Evolutionary conservation across 2,113 vertebrate species (phyloP).

Genomic region (Elaphurus davidianus): DNA sequence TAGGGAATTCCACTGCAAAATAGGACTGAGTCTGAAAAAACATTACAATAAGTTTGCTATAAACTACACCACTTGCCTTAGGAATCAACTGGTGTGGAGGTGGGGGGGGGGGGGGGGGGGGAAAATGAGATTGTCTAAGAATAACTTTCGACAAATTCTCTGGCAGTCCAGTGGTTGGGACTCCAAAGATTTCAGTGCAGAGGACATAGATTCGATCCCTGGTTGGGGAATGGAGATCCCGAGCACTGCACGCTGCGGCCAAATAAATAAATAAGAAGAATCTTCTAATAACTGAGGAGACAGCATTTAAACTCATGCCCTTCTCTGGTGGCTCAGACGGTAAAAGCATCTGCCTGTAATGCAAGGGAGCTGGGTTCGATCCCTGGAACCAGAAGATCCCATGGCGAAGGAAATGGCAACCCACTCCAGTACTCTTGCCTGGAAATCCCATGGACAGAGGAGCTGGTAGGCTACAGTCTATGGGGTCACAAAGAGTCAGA

Average conservation of each 20-base stretch:
- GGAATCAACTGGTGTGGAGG: not conserved
- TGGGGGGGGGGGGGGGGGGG: accelerated
- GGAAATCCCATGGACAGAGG: not conserved
- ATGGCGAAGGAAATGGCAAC: not conserved
- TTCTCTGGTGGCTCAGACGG: not conserved
- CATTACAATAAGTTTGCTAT: not conserved
- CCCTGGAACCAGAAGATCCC: not conserved
- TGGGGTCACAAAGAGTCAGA: not conserved
- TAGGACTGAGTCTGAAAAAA: not conserved
- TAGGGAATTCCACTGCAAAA: not conserved
- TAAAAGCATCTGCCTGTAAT: not conserved
- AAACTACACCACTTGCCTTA: not conserved
- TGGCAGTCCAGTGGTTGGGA: not conserved
- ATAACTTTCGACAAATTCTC: not conserved
- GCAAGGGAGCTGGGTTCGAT: accelerated
- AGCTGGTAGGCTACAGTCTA: not conserved
- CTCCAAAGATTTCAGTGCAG: not conserved
- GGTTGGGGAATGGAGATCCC: not conserved
- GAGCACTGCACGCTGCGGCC: accelerated
- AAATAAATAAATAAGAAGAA: not conserved
- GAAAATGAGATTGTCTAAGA: not conserved
- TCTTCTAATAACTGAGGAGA: not conserved
- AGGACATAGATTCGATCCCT: not conserved
- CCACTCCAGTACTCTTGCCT: not conserved
- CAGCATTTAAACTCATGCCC: not conserved